Base-by-base conservation (phyloP, 1,140 invertebrate genomes). In the Tetragnatha versicolor region DNA sequence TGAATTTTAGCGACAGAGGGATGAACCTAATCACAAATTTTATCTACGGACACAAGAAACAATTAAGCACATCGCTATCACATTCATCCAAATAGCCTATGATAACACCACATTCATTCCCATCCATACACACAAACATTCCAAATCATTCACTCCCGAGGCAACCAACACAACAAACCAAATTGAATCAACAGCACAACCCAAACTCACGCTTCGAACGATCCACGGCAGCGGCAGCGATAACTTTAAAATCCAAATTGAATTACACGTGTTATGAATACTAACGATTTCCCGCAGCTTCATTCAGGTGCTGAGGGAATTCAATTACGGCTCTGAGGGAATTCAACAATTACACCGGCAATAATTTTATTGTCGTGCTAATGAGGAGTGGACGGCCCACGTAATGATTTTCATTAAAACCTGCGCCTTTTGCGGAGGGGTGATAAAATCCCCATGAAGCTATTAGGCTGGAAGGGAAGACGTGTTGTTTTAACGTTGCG, bases 361-460 rank as follows among this genome's bases (percentile, higher is more conserved):
- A 69, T 69, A 37, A 55, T 53, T 69, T 69, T 69, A 55, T 69
- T 69, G 45, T 69, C 66, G n/a, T 14, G 66, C 9, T 69, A 69
- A 69, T 53, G 66, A 55, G 66, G 61, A 42, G 22, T 65, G 35
- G 33, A 5, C 10, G 49, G 27, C 20, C 5, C 31, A 29, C n/a
- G n/a, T 69, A 69, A 69, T 69, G 66, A 53, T 51, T 69, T 69
- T 69, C n/a, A 47, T 51, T 33, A 25, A 68, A 49, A 33, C 33
- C 61, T 29, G 42, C 25, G 35, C 27, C 49, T 49, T 22, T 51
- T 69, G 14, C 29, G 22, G 29, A 0, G 17, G 9, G 22, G n/a
- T 22, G 17, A 45, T 14, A 25, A 65, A 45, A 25, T 42, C 17
- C 1, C 22, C 22, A 29, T 10, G 35, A 49, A 20, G 35, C 25